Conservation (phyloP, 2,113 vertebrate genomes). For the Petromus typicus region DNA sequence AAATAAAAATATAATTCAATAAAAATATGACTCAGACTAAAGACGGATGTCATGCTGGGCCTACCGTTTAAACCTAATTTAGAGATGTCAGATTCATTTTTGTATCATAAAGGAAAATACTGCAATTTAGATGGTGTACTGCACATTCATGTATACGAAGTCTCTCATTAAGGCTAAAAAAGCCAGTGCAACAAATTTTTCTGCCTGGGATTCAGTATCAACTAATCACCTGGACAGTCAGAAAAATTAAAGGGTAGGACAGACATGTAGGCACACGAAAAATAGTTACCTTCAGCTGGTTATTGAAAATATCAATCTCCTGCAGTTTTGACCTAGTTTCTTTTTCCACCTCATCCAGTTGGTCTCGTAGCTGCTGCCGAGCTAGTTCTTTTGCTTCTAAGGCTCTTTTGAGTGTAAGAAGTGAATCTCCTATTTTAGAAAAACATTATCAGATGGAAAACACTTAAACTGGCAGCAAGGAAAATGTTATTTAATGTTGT, state of each 20-base stretch:
- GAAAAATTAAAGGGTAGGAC: slow-evolving; percentile 20
- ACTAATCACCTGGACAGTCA: slow-evolving; percentile 13
- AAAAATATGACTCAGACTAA: accelerated
- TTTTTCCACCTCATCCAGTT: slow-evolving; percentile 95
- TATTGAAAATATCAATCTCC: slow-evolving; percentile 98
- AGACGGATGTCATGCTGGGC: slow-evolving; percentile 16
- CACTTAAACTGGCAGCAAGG: neutral
- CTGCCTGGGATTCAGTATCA: slow-evolving; percentile 10
- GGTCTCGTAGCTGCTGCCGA: slow-evolving; percentile 94
- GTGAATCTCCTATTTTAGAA: slow-evolving; percentile 92
- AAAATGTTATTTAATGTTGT: neutral
- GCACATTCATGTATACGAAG: neutral
- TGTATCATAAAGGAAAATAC: neutral
- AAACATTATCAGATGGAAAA: slow-evolving; percentile 63
- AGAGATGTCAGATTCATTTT: neutral
- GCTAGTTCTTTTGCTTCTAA: slow-evolving; percentile 95
- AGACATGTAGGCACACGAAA: neutral
- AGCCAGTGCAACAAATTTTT: neutral
- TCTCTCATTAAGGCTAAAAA: neutral
- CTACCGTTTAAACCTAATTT: neutral
- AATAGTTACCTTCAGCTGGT: slow-evolving; percentile 95
- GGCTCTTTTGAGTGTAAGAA: slow-evolving; percentile 95
- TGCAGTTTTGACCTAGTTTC: slow-evolving; percentile 97
- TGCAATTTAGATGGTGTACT: neutral
- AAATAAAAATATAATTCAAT: neutral